Base-by-base conservation (phyloP, 2,797 vertebrate genomes). In the Anas acuta region DNA sequence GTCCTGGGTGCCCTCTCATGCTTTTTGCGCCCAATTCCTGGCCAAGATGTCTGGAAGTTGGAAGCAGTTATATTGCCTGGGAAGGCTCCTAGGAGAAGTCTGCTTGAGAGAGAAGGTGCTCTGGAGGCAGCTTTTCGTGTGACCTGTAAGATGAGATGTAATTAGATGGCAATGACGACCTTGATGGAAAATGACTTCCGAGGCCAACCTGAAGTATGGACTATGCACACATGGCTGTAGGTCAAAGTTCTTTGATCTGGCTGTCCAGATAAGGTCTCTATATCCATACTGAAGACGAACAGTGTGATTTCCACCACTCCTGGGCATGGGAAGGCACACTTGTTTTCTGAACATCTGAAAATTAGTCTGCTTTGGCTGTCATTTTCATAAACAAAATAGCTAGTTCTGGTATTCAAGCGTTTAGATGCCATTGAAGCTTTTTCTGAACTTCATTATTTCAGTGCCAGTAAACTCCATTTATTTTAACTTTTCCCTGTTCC, bases 401-500 rank as follows among this genome's bases (percentile, higher is more conserved):
- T 65, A 8, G n/a, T 49, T 88, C 47, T 73, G 54, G 26, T 73
- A 54, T 84, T 47, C 33, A 61, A 74, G 23, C 19, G 9, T 37
- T 13, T 65, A 43, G 54, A 71, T 39, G 26, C 37, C 72, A 4
- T 64, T 84, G 37, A n/a, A 53, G 45, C 51, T 89, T 90, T 78
- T n/a, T 53, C 45, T 86, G 54, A 81, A 60, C 43, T 73, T 90
- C 75, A 60, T 82, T 79, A 30, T 82, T 92, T 95, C 65, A 74
- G 35, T 84, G 56, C 28, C 66, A 64, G 43, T 65, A 75, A 79
- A 66, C 17, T 60, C 51, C 8, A 45, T 90, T 82, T 82, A 51
- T 79, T 95, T 91, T 90, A 84, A 88, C n/a, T 92, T 90, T 70
- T 17, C 11, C 70, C 60, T 80, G 17, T 49, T 91, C 21, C 23